Evolutionary conservation across 2,797 vertebrate genomes (phyloP).

Genomic region (Sciaenops ocellatus): DNA sequence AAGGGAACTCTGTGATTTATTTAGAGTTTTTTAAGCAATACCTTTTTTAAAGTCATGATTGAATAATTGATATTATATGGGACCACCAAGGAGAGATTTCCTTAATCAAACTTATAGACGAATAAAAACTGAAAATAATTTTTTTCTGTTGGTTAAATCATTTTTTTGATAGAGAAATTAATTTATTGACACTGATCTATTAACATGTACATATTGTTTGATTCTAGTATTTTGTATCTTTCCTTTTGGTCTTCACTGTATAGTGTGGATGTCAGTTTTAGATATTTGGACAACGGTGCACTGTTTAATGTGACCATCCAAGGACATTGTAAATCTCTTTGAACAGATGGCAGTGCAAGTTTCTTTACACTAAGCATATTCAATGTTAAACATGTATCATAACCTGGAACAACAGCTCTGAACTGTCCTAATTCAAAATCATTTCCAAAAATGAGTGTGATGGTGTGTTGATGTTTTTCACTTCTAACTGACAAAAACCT

Average conservation of each 20-base stretch:
- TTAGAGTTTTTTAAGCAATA: slow-evolving; percentile 66
- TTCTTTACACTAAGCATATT: slow-evolving; percentile 55
- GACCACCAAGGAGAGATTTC: slow-evolving; percentile 64
- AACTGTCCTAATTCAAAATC: slow-evolving; percentile 52
- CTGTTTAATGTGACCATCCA: slow-evolving; percentile 47
- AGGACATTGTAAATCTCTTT: slow-evolving; percentile 42
- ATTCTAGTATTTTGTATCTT: slow-evolving; percentile 58
- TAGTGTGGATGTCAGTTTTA: slow-evolving; percentile 56
- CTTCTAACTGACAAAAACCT: slow-evolving; percentile 49
- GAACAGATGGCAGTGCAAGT: slow-evolving; percentile 20
- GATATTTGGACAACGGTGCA: slow-evolving; percentile 50
- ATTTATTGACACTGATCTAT: slow-evolving; percentile 52
- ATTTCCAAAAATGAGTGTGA: slow-evolving; percentile 37
- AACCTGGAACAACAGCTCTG: slow-evolving; percentile 39
- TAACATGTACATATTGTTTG: slow-evolving; percentile 63
- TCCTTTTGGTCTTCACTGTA: slow-evolving; percentile 57
- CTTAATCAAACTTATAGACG: slow-evolving; percentile 64
- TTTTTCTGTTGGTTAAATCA: slow-evolving; percentile 58
- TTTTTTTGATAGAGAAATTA: slow-evolving; percentile 52
- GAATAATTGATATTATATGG: slow-evolving; percentile 48
- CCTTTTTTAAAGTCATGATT: slow-evolving; percentile 52
- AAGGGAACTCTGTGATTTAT: slow-evolving; percentile 58
- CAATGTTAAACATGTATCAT: slow-evolving; percentile 28
- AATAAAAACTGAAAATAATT: slow-evolving; percentile 27
- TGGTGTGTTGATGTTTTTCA: slow-evolving; percentile 44